Evolutionary conservation across 2,113 vertebrate species (phyloP), one percentile per base, ranked within the genome.

Genomic region (Candoia aspera): DNA sequence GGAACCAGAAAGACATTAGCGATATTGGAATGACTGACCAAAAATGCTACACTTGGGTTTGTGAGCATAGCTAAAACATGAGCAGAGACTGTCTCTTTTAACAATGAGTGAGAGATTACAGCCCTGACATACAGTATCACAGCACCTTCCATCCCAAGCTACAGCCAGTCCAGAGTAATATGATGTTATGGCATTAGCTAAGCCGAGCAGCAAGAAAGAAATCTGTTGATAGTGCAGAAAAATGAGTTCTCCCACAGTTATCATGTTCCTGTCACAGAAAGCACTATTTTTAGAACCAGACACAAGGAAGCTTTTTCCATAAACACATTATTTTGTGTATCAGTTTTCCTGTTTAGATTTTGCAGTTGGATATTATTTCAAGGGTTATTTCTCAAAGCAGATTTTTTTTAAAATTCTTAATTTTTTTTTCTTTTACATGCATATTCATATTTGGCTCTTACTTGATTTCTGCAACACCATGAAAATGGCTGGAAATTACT

Each of bases 261-360:
- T 42, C 86, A 92, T 8, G 37, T 37, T 87, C 87, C 42, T 83
- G 12, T 92, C 55, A 84, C 46, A 84, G 57, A 89, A 92, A 62
- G 68, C 29, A 53, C 73, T 92, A 85, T 64, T 91, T 87, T 89
- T 92, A 21, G 49, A 84, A 59, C 55, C 33, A 84, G 55, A 13
- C 23, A 42, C 37, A 92, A 6, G 42, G 17, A 88, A n/a, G 17
- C 24, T 79, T 89, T 89, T 84, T 54, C 87, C 91, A 85, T 89
- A 92, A 92, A 85, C 46, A 55, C 57, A 85, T 24, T 9, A 58
- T 46, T 79, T 79, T 79, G 33, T 58, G 42, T n/a, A 2, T 4
- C 15, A 87, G 10, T n/a, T 58, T 88, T 73, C 91, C 37, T 29
- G 85, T 73, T 91, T 73, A n/a, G 8, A 57, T 86, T 19, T 55